Evolutionary conservation across 2,113 vertebrate genomes (phyloP), one percentile per base, ranked within the genome.

Genomic region (Heloderma charlesbogerti): DNA sequence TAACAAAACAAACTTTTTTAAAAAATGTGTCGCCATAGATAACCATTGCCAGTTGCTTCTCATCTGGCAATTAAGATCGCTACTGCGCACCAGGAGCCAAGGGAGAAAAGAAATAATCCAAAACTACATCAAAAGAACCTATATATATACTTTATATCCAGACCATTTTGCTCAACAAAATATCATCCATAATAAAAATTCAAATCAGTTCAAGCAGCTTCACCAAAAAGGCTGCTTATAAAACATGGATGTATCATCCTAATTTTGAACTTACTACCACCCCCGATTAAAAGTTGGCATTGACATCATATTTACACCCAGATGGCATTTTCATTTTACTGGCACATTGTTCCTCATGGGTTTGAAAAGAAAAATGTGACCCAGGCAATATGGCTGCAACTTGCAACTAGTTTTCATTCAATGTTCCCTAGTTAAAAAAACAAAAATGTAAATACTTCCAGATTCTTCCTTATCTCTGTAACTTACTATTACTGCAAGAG

Each of bases 251-350:
- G 92, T 87, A 93, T 88, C 95, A 92, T 89, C 92, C 94, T 95
- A 94, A 97, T 97, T 96, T 95, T 93, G 94, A 97, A 93, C 96
- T 96, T 96, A 94, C 94, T 92, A 96, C 94, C 94, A 95, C 91
- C 94, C 96, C 77, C 93, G 94, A 89, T 45, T 80, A 96, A 95
- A 96, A 97, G 83, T 45, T 97, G 97, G 97, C 96, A 97, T 40
- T 96, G 94, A 94, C 96, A 97, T 96, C 95, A 92, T 86, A 95
- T 97, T 94, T 89, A 95, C 94, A 96, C 97, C 96, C 97, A 97
- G 96, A 97, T 97, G 97, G 96, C 94, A 96, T 91, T 97, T 96
- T 94, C 93, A 90, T 96, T 97, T 97, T 95, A 95, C 94, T 96
- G 96, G 95, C 96, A 83, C 95, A 97, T 95, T 92, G 94, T 88